phyloP scores from a whole-genome alignment of 2,888 invertebrate genomes.

The Drosophila subquinaria region DNA sequence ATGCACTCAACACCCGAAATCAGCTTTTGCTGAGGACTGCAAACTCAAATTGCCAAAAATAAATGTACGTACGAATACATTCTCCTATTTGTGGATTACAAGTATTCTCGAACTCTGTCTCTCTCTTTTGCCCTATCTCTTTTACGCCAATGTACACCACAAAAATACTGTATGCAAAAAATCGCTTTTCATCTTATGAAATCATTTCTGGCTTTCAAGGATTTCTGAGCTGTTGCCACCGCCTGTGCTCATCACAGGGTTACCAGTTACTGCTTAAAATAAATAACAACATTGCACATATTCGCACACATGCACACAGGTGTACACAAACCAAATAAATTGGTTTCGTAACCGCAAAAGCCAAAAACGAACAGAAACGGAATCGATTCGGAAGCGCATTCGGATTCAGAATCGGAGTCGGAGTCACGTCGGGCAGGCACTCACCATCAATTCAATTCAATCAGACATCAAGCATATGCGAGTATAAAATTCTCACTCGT shows the following conservation, averaged over 20 bases:
- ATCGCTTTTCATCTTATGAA: slow-evolving; percentile 75
- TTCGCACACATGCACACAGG: slow-evolving; percentile 14
- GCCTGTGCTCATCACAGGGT: slow-evolving; percentile 50
- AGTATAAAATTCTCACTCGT: slow-evolving; percentile 70
- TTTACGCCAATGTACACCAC: slow-evolving; percentile 8
- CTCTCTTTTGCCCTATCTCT: neutral
- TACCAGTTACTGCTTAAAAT: slow-evolving; percentile 73
- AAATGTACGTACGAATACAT: slow-evolving; percentile 14
- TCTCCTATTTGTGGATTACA: slow-evolving; percentile 41
- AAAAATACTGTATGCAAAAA: slow-evolving; percentile 59
- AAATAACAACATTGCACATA: slow-evolving; percentile 68
- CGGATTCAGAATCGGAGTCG: slow-evolving; percentile 22
- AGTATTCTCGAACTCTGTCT: neutral
- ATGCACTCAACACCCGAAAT: slow-evolving; percentile 37
- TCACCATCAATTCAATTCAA: slow-evolving; percentile 82
- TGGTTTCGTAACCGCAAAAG: slow-evolving; percentile 84
- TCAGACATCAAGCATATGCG: slow-evolving; percentile 81
- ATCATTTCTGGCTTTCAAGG: slow-evolving; percentile 71
- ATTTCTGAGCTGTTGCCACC: slow-evolving; percentile 57
- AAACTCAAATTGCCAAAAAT: slow-evolving; percentile 45
- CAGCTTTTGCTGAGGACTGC: slow-evolving; percentile 12
- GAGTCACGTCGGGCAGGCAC: slow-evolving; percentile 52
- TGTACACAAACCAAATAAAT: slow-evolving; percentile 78
- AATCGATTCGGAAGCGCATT: slow-evolving; percentile 16
- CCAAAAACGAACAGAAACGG: slow-evolving; percentile 62